Evolutionary conservation across 2,113 vertebrate species (phyloP), one percentile per base, ranked within the genome.

Genomic region (Chiloscyllium plagiosum): DNA sequence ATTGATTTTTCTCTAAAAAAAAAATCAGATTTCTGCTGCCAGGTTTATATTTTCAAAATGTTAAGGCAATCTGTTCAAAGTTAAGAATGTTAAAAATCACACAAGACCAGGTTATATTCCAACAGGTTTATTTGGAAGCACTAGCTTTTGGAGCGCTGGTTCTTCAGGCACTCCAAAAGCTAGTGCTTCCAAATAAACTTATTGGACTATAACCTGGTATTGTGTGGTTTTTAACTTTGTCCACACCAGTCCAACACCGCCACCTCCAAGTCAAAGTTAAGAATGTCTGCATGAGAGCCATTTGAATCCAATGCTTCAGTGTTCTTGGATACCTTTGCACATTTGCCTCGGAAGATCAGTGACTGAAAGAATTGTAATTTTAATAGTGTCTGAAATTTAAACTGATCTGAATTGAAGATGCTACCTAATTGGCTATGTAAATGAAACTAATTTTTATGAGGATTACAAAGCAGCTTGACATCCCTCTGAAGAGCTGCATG

Each of bases 321-420:
- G n/a, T 66, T 37, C 19, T 2, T 65, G 7, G 61, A 33, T 33
- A 37, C 8, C 37, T 5, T 22, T 68, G 17, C n/a, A 19, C 22
- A 66, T 22, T 93, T 93, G 89, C 33, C 66, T 93, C 33, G 37
- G 61, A n/a, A 61, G 20, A 93, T 37, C 89, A 93, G 61, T 1
- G 89, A 93, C 61, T 93, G n/a, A n/a, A 66, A 61, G n/a, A 93
- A 37, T 93, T 33, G 19, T 66, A 56, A 8, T 33, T 92, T 83
- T 92, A 92, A 92, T 66, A 42, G 61, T 65, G 61, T 66, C 61
- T 93, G n/a, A 93, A 66, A 92, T 65, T 90, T 61, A 90, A 90
- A 61, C 29, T 65, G 29, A 61, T 92, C 19, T 92, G n/a, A 92
- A 37, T 92, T 92, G 89, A 92, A 92, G 66, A 20, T n/a, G 26